Evolutionary conservation across 2,113 vertebrate genomes (phyloP), one percentile per base, ranked within the genome.

Genomic region (Euleptes europaea): DNA sequence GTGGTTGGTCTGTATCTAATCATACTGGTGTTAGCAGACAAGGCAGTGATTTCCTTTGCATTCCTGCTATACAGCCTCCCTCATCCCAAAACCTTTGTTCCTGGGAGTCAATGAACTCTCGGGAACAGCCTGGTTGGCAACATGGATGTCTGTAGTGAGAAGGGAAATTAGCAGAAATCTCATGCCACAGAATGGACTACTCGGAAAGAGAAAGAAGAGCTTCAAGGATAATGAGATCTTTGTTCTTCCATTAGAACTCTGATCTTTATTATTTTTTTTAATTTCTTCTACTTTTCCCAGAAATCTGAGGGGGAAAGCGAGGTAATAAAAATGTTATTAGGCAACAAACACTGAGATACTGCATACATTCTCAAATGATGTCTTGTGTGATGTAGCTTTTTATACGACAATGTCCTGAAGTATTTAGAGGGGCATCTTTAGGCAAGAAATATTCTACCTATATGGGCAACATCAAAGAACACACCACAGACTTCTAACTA

Each of bases 361-460:
- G 77, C 15, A 31, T 76, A 21, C 70, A 76, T 86, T 84, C 3
- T 42, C 35, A 31, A 38, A 28, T 13, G 15, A 44, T 44, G 60
- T 66, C 38, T 80, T 44, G 38, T 19, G 15, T 66, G 14, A n/a
- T 47, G 14, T 66, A 44, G 11, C 78, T 44, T 47, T 44, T 78
- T 65, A 42, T 28, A 65, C 12, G 83, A 23, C 5, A 21, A 70
- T 76, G 80, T 4, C 17, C 66, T 54, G 63, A 40, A 81, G 57
- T 28, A 72, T 78, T n/a, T 23, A 69, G 4, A 79, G 38, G 49
- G 1, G 13, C 11, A 1, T 63, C 80, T 84, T 82, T n/a, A 85
- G 12, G 38, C 69, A 31, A 69, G 0, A n/a, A 17, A 9, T 63
- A 79, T n/a, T n/a, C n/a, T n/a, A n/a, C n/a, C n/a, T n/a, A n/a